Evolutionary conservation across 1,140 invertebrate genomes (phyloP).

Genomic region (Rhyzopertha dominica): DNA sequence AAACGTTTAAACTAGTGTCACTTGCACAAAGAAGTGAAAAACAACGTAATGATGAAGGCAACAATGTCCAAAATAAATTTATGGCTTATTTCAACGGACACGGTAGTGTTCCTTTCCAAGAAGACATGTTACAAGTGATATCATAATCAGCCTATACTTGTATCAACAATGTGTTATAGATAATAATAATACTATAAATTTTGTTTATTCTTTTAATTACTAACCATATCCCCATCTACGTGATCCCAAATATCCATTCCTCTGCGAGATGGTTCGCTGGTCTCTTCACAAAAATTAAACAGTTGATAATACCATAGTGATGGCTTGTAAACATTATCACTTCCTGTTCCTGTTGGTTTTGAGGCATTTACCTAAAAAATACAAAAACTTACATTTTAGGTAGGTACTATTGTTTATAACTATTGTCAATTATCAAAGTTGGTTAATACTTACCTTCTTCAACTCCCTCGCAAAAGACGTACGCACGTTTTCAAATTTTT

Average conservation of each 20-base stretch:
- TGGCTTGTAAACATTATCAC: slow-evolving; percentile 6
- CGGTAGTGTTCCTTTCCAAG: no score
- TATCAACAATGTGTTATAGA: no score
- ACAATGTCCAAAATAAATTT: no score
- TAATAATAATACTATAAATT: slow-evolving; percentile 2
- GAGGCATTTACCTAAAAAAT: slow-evolving; percentile 11
- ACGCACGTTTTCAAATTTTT: slow-evolving; percentile 12
- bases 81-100: no score
- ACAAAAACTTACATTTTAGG: no score
- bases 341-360: slow-evolving; percentile 8
- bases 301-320: slow-evolving; percentile 10
- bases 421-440: not conserved
- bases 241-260: slow-evolving; percentile 6
- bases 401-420: no score
- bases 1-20: slow-evolving; percentile 10
- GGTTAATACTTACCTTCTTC: slow-evolving; percentile 7
- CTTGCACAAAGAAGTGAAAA: slow-evolving; percentile 8
- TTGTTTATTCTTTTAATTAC: slow-evolving; percentile 5
- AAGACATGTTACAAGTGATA: no score
- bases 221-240: not conserved
- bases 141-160: no score
- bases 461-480: slow-evolving; percentile 5
- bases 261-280: slow-evolving; percentile 9
- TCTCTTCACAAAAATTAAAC: slow-evolving; percentile 8
- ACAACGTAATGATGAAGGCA: slow-evolving; percentile 8